These are phyloP conservation scores for Clunio marinus DNA, from an alignment of 2,888 invertebrate species.

Conservation along the genomic window DNA sequence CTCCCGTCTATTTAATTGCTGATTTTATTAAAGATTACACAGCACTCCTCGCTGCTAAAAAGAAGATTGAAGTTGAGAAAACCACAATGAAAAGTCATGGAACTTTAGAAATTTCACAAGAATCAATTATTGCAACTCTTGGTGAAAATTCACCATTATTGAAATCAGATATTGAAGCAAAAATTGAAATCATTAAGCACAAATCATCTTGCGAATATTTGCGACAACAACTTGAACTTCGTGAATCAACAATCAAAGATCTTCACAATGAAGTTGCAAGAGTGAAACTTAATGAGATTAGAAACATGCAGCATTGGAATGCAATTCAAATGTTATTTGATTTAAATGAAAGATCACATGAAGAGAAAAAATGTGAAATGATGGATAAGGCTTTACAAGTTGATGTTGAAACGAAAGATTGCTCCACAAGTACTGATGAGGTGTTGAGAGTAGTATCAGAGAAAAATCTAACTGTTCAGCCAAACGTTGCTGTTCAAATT, in stretches of 20 bases:
- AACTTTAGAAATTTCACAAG: constrained; percentile 24
- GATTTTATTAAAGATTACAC: constrained; percentile 44
- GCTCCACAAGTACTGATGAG: constrained; percentile 23
- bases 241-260: constrained; percentile 43
- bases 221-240: constrained; percentile 45
- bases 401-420: constrained; percentile 40
- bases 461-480: neutral
- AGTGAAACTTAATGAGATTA: constrained; percentile 45
- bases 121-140: constrained; percentile 41
- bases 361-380: neutral
- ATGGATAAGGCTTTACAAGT: constrained; percentile 40
- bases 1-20: constrained; percentile 48
- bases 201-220: constrained; percentile 48
- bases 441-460: neutral
- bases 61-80: neutral
- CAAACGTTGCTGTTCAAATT: neutral
- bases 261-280: constrained; percentile 46
- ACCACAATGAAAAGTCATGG: neutral
- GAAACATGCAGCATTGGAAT: constrained; percentile 49
- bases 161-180: constrained; percentile 42
- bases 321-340: constrained; percentile 48
- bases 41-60: constrained; percentile 21
- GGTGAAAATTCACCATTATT: neutral
- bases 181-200: constrained; percentile 47
- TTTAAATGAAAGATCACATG: neutral